A percentile compares a stretch with the other conserved stretches of the same genome.
These are phyloP conservation scores for Teleogryllus occipitalis DNA, from an alignment of 1,140 invertebrate species.

Conservation along the genomic window DNA sequence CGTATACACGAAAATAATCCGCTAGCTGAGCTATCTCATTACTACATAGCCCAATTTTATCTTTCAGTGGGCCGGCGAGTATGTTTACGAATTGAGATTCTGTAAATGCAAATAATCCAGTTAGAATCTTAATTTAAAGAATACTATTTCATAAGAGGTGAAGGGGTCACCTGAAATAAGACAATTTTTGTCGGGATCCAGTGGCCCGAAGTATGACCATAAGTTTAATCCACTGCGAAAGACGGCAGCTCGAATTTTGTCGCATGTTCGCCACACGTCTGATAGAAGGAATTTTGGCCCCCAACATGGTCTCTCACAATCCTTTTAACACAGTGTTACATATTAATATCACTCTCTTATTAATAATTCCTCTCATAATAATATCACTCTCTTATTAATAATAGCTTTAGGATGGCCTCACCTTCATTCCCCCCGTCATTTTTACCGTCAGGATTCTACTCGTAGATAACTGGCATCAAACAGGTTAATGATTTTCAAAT, in stretches of 20 bases:
- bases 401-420: too few relatives aligned
- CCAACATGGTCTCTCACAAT: not conserved
- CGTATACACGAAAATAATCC: constrained; percentile 63
- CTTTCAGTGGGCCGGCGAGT: constrained; percentile 51
- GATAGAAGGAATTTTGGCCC: constrained; percentile 30
- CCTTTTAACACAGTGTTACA: not conserved
- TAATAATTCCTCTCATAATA: too few relatives aligned
- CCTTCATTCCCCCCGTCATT: not conserved
- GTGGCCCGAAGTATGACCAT: constrained; percentile 53
- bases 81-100: constrained; percentile 60
- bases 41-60: constrained; percentile 52
- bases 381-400: too few relatives aligned
- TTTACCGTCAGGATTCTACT: not conserved
- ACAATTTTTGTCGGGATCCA: constrained; percentile 53
- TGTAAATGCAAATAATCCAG: constrained; percentile 30
- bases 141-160: not conserved
- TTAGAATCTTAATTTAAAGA: not conserved
- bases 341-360: too few relatives aligned
- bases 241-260: constrained; percentile 60
- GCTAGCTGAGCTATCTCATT: constrained; percentile 57
- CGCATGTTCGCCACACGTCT: constrained; percentile 61
- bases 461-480: not conserved
- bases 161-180: constrained; percentile 52
- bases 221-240: constrained; percentile 58
- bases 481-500: not conserved